phyloP scores from a whole-genome alignment of 1,140 invertebrate species.

The Ceratosolen solmsi region DNA sequence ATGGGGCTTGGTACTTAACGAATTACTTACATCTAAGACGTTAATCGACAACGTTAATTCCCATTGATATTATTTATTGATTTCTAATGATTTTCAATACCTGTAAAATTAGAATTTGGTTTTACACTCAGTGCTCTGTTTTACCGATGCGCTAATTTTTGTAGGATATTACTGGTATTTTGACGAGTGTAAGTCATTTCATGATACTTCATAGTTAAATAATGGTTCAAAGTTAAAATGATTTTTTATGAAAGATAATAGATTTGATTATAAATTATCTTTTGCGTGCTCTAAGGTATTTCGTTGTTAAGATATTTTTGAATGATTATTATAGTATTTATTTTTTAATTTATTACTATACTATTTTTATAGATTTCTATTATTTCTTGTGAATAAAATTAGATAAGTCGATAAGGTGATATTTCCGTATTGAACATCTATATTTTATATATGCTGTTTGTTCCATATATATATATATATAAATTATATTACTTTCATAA shows the following conservation, averaged over 20 bases:
- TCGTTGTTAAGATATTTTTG: too few species aligned
- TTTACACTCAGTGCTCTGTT: neutral
- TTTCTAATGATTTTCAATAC: conserved; percentile 21
- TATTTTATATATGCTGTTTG: too few species aligned
- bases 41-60: neutral
- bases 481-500: neutral
- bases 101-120: neutral
- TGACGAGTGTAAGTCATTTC: neutral
- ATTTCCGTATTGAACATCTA: too few species aligned
- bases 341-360: too few species aligned
- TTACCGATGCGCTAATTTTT: conserved; percentile 1
- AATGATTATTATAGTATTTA: too few species aligned
- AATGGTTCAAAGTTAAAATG: too few species aligned
- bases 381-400: too few species aligned
- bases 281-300: too few species aligned
- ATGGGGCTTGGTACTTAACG: conserved; percentile 65
- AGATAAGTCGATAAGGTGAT: too few species aligned
- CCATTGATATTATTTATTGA: neutral
- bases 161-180: neutral
- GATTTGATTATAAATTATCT: too few species aligned
- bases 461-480: neutral
- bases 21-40: conserved; percentile 55
- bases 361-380: too few species aligned
- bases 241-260: too few species aligned
- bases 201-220: neutral